Evolutionary conservation across 2,888 invertebrate genomes (phyloP).

Genomic region (Chydorus sphaericus): DNA sequence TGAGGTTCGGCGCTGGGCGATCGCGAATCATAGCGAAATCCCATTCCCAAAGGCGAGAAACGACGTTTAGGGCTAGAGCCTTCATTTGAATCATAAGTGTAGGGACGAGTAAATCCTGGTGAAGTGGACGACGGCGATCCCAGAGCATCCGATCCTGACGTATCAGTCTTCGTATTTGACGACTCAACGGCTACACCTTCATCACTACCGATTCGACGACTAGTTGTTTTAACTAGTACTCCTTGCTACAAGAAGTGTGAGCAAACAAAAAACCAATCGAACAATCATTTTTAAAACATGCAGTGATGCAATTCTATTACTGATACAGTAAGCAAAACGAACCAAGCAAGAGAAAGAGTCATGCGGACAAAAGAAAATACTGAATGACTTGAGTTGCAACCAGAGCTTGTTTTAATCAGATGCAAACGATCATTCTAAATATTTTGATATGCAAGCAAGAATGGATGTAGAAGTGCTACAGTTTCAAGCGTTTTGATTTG

Average conservation of each 20-base stretch:
- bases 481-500: too few relatives aligned
- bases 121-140: neutral
- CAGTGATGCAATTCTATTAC: too few relatives aligned
- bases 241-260: neutral
- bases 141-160: too few relatives aligned
- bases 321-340: too few relatives aligned
- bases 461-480: too few relatives aligned
- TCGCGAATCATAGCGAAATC: constrained; percentile 11
- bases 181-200: neutral
- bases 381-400: too few relatives aligned
- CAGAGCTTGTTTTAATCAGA: too few relatives aligned
- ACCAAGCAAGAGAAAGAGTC: too few relatives aligned
- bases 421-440: too few relatives aligned
- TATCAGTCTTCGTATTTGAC: neutral
- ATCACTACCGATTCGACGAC: neutral
- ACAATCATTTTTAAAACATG: too few relatives aligned
- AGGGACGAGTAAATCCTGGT: constrained; percentile 10
- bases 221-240: constrained; percentile 3
- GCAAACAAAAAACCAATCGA: neutral
- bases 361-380: too few relatives aligned
- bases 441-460: too few relatives aligned
- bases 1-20: neutral
- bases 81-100: constrained; percentile 10
- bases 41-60: constrained; percentile 13
- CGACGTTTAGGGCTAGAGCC: neutral